phyloP scores from a whole-genome alignment of 2,888 invertebrate genomes.

The Epiblema foenella region DNA sequence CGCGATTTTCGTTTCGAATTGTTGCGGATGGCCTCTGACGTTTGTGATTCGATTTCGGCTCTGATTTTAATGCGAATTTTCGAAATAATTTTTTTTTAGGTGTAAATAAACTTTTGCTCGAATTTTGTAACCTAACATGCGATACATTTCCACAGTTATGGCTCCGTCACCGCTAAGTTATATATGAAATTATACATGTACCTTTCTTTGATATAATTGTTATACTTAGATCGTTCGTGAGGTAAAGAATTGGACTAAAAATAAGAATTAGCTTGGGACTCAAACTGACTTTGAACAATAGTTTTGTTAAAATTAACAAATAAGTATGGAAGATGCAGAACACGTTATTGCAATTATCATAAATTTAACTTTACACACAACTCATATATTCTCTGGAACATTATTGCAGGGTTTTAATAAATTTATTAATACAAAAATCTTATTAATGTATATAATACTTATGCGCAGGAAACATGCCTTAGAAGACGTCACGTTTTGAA shows the following conservation, averaged over 20 bases:
- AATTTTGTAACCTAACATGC: background rate
- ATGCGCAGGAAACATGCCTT: background rate
- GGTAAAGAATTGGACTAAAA: background rate
- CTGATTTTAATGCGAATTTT: constrained; percentile 23
- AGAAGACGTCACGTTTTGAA: no score
- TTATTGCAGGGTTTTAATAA: background rate
- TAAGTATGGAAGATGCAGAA: background rate
- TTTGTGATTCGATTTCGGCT: constrained; percentile 52
- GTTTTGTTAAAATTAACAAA: background rate
- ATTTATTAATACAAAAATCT: background rate
- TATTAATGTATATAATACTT: no score
- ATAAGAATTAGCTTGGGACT: background rate
- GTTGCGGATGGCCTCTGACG: constrained; percentile 59
- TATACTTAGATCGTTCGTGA: no score
- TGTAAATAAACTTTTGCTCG: background rate
- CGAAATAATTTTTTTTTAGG: constrained; percentile 1
- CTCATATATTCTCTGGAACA: background rate
- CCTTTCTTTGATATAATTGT: no score
- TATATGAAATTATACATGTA: no score
- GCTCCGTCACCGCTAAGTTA: background rate
- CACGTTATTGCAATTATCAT: background rate
- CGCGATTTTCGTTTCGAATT: constrained; percentile 69
- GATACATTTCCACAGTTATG: background rate
- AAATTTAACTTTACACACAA: background rate
- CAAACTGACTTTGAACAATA: background rate